phyloP scores from a whole-genome alignment of 2,888 invertebrate species.

The Agrenia bidenticulata region DNA sequence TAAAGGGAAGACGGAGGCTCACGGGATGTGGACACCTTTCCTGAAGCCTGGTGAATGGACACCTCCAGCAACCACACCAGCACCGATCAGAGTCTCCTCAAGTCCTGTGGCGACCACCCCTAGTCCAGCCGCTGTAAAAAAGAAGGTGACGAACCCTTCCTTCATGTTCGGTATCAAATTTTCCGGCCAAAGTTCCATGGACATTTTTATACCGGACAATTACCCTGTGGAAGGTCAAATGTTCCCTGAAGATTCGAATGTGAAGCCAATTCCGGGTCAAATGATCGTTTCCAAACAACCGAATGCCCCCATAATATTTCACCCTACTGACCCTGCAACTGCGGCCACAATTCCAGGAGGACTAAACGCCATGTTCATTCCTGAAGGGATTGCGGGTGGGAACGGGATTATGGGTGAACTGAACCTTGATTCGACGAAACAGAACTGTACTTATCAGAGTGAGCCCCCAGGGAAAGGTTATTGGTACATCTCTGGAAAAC shows the following conservation, averaged over 20 bases:
- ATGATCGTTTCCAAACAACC: not conserved
- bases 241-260: not conserved
- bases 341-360: not conserved
- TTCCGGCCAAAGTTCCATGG: not conserved
- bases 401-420: slow-evolving; percentile 9
- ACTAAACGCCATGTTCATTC: slow-evolving; percentile 1
- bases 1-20: not conserved
- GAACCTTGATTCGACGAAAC: not conserved
- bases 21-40: slow-evolving; percentile 16
- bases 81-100: not conserved
- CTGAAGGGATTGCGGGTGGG: not conserved
- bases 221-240: slow-evolving; percentile 5
- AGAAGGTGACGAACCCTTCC: not conserved
- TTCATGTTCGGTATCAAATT: slow-evolving; percentile 12
- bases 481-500: slow-evolving; percentile 3
- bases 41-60: slow-evolving; percentile 21
- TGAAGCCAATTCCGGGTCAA: not conserved
- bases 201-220: slow-evolving; percentile 3
- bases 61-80: not conserved
- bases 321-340: not conserved
- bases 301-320: too few relatives aligned
- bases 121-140: not conserved
- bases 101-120: not conserved
- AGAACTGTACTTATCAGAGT: not conserved
- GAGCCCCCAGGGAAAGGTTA: slow-evolving; percentile 6